phyloP scores from a whole-genome alignment of 2,797 vertebrate genomes.

The Nothura maculosa region DNA sequence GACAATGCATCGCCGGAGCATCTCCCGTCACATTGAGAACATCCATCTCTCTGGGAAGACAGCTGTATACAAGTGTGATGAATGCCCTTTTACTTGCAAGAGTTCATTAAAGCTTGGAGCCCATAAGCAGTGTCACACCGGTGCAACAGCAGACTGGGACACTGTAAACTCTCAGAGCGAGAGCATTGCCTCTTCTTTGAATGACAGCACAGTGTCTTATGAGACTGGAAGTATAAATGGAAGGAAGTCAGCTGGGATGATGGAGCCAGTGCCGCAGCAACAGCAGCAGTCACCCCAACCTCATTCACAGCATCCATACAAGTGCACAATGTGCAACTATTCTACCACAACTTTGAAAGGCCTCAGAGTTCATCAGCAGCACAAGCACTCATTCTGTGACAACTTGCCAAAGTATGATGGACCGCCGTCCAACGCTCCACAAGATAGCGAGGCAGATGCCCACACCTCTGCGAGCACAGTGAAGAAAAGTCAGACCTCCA shows the following conservation, averaged over 20 bases:
- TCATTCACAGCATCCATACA: slow-evolving; percentile 86
- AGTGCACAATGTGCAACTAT: slow-evolving; percentile 96
- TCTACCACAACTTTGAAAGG: slow-evolving; percentile 97
- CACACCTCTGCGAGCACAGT: slow-evolving; percentile 89
- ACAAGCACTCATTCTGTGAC: slow-evolving; percentile 98
- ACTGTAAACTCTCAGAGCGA: slow-evolving; percentile 91
- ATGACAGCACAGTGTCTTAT: slow-evolving; percentile 84
- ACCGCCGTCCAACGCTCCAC: slow-evolving; percentile 82
- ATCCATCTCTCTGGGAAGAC: slow-evolving; percentile 97
- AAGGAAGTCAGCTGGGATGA: slow-evolving; percentile 85
- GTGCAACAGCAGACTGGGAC: slow-evolving; percentile 89
- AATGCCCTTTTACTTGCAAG: slow-evolving; percentile 97
- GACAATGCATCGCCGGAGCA: slow-evolving; percentile 96
- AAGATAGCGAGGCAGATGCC: slow-evolving; percentile 88
- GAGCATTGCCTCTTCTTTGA: slow-evolving; percentile 85
- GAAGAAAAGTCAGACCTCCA: slow-evolving; percentile 98
- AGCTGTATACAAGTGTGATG: slow-evolving; percentile 96
- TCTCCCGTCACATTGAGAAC: slow-evolving; percentile 98
- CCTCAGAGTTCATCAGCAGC: slow-evolving; percentile 98
- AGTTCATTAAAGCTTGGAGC: slow-evolving; percentile 93
- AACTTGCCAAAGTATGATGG: slow-evolving; percentile 91
- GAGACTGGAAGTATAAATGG: slow-evolving; percentile 91
- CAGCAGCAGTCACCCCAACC: slow-evolving; percentile 71
- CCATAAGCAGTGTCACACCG: slow-evolving; percentile 91
- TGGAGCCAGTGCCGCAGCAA: slow-evolving; percentile 83